phyloP scores from a whole-genome alignment of 2,888 invertebrate species.

The Morpho helenor region DNA sequence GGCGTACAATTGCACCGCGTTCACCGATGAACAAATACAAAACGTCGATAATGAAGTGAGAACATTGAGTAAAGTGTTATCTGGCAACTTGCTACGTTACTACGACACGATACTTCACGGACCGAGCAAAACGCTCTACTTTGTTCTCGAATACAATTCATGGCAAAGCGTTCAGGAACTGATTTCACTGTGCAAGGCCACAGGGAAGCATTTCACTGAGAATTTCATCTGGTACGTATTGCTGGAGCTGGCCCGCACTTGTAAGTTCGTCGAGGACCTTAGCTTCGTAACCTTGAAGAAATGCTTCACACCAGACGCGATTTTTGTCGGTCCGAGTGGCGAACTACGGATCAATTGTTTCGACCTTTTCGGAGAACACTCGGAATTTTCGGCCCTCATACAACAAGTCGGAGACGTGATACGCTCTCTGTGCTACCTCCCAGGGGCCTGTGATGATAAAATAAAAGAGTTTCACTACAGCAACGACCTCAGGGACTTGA shows the following conservation, averaged over 20 bases:
- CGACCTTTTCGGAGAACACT: slow-evolving; percentile 37
- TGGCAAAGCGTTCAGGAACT: slow-evolving; percentile 62
- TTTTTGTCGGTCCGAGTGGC: slow-evolving; percentile 55
- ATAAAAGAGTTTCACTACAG: slow-evolving; percentile 52
- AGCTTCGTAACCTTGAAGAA: slow-evolving; percentile 48
- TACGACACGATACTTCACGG: slow-evolving; percentile 68
- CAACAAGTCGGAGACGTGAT: slow-evolving; percentile 57
- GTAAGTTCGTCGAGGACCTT: slow-evolving; percentile 47
- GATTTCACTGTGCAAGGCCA: slow-evolving; percentile 47
- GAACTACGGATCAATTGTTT: slow-evolving; percentile 64
- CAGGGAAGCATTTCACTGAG: slow-evolving; percentile 54
- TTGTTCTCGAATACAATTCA: slow-evolving; percentile 65
- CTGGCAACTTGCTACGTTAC: slow-evolving; percentile 58
- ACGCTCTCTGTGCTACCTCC: slow-evolving; percentile 42
- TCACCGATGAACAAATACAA: slow-evolving; percentile 64
- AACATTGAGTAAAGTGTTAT: slow-evolving; percentile 56
- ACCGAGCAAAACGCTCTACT: slow-evolving; percentile 69
- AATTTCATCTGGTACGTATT: slow-evolving; percentile 64
- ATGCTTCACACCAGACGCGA: slow-evolving; percentile 48
- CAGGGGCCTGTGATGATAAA: slow-evolving; percentile 34
- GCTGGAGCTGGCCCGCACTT: slow-evolving; percentile 56
- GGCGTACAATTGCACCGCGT: slow-evolving; percentile 66
- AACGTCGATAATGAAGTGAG: slow-evolving; percentile 65
- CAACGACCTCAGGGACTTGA: slow-evolving; percentile 58
- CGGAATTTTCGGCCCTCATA: slow-evolving; percentile 35